phyloP scores from a whole-genome alignment of 2,888 invertebrate genomes.

The Tanytarsus gracilentus region DNA sequence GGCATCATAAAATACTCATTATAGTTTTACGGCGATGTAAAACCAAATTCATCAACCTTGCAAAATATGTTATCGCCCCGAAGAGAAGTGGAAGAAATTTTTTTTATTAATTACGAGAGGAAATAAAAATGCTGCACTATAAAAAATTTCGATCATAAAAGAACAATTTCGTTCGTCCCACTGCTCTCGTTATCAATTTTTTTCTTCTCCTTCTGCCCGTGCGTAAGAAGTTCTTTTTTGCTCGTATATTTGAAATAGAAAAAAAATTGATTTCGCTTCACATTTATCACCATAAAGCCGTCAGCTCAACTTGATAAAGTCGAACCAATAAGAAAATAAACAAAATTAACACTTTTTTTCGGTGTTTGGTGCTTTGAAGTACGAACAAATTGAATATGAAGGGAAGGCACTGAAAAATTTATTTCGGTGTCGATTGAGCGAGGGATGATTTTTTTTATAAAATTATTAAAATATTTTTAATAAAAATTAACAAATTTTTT shows the following conservation, averaged over 20 bases:
- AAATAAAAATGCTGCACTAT: background rate
- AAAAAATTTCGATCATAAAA: background rate
- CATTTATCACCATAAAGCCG: slow-evolving; percentile 14
- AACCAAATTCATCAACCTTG: no score
- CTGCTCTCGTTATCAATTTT: no score
- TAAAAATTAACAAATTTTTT: no score
- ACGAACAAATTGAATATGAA: background rate
- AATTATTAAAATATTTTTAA: no score
- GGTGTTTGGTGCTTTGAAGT: background rate
- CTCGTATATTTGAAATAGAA: slow-evolving; percentile 2
- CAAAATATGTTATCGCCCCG: no score
- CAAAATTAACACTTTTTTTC: slow-evolving; percentile 3
- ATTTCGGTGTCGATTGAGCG: no score
- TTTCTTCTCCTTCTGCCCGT: background rate
- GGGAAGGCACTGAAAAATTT: background rate
- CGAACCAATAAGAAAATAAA: background rate
- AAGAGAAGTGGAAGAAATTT: no score
- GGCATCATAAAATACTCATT: no score
- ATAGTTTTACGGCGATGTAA: no score
- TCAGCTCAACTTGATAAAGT: background rate
- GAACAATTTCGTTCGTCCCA: no score
- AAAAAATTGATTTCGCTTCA: background rate
- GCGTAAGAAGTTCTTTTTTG: background rate
- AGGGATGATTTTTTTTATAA: no score
- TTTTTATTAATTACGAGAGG: no score